These are phyloP conservation scores for Trachelus iudaicus DNA, from an alignment of 2,888 invertebrate genomes.

Conservation along the genomic window DNA sequence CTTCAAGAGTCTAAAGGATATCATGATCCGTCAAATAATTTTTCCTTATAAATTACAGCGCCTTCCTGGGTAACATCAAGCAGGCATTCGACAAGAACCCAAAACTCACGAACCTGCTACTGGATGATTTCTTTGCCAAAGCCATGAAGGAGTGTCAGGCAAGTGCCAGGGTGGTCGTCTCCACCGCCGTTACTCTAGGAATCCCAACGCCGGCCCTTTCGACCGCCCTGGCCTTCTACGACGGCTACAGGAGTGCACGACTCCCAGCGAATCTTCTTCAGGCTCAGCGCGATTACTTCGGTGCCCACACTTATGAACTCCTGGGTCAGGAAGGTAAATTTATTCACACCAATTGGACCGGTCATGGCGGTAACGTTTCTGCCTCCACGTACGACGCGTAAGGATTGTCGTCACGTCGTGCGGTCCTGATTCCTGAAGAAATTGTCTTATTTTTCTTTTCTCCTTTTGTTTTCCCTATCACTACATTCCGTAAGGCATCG, in stretches of 20 bases:
- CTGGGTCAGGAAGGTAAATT: slow-evolving; percentile 86
- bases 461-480: background rate
- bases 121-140: slow-evolving; percentile 92
- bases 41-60: slow-evolving; percentile 66
- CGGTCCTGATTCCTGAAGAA: background rate
- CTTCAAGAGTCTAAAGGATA: background rate
- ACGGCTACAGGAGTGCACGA: slow-evolving; percentile 88
- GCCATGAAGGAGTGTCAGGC: slow-evolving; percentile 84
- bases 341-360: slow-evolving; percentile 99
- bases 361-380: slow-evolving; percentile 95
- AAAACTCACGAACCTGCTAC: slow-evolving; percentile 83
- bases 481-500: background rate
- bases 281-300: slow-evolving; percentile 98
- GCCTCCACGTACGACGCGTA: slow-evolving; percentile 91
- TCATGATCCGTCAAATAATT: background rate
- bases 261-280: slow-evolving; percentile 97
- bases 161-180: slow-evolving; percentile 88
- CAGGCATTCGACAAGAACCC: slow-evolving; percentile 92
- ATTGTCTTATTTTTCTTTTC: background rate
- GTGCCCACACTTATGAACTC: slow-evolving; percentile 98
- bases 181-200: slow-evolving; percentile 78
- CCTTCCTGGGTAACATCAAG: slow-evolving; percentile 91
- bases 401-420: slow-evolving; percentile 22
- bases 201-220: slow-evolving; percentile 94
- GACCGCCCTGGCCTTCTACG: slow-evolving; percentile 96